Base-by-base conservation (phyloP, 2,888 invertebrate genomes). In the Tetragonisca angustula region DNA sequence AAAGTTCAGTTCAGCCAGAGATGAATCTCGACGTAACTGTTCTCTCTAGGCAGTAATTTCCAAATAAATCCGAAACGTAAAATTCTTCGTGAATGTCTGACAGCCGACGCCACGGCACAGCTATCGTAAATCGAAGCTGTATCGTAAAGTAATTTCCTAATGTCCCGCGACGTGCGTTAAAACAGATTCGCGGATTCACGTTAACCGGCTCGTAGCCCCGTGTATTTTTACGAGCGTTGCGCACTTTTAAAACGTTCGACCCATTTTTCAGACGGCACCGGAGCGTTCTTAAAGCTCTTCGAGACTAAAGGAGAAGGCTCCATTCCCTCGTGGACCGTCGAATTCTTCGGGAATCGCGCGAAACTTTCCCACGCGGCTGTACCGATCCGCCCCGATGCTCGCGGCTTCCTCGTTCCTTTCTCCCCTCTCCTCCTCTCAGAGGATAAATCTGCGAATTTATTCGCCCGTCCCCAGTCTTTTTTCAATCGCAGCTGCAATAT, bases 161-260 rank as follows among this genome's bases (percentile, higher is more conserved):
- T 67, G 74, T 19, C 67, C 43, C 21, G 54, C 21, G 21, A 75
- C 27, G 54, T 43, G 65, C 54, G 54, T 75, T 75, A 67, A 75
- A 65, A 36, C 43, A 67, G 36, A 75, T 75, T 75, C 74, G 24
- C 27, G 21, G 65, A 75, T 52, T 75, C 54, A 56, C 67, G 24
- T 43, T 65, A 75, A 56, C 52, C 52, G 24, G 62, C 52, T n/a
- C 2, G n/a, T 24, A 11, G 43, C 17, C 43, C 54, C 54, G 74
- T 56, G 54, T 75, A 75, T 65, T 75, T 75, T 75, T 43, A 67
- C 36, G 54, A 67, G 67, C 74, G 32, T 75, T 75, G 27, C 67
- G 43, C 65, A 54, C 67, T 75, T 75, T 67, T 75, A 54, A 75
- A 75, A 75, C 54, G 52, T 75, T 75, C 74, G 74, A 75, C 67